Evolutionary conservation across 2,888 invertebrate genomes (phyloP), one percentile per base, ranked within the genome.

Genomic region (Drosophila rellima): DNA sequence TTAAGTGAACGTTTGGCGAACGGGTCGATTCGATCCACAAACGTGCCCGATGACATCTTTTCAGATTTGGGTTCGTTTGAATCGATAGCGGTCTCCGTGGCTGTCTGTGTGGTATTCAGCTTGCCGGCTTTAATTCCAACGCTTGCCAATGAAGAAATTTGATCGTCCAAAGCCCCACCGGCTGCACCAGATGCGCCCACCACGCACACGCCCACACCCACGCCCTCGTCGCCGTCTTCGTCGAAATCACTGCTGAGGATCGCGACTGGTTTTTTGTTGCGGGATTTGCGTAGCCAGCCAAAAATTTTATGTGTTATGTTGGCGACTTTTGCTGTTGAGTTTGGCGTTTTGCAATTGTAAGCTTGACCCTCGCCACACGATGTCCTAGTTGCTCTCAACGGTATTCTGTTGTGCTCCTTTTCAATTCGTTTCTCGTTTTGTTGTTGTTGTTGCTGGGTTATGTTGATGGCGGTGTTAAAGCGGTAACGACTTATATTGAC

Each of bases 21-120:
- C 92, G 99, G 99, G 95, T 99, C 99, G 94, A 99, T 99, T 94
- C 98, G 97, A 95, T 99, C 99, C 94, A 98, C 98, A 95, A 98
- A 97, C 93, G 97, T 96, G 94, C 95, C 96, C 94, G 96, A 95
- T 95, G 93, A 93, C 93, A 93, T 93, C 88, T 91, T 92, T 88
- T 90, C 88, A 84, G 90, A 86, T 89, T 90, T 90, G 84, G 89
- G 87, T 82, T 86, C 85, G 88, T 88, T 88, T 82, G 83, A 67
- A 86, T 84, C 83, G 88, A 78, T 84, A 80, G 83, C 88, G 80
- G 75, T 88, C 83, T 88, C 89, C 85, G 89, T 87, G 87, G 87
- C 85, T 87, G 87, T 74, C 89, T 87, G 82, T 88, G 78, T 82
- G 85, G 87, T 87, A 88, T 87, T 85, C 84, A 84, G 83, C 86